phyloP scores from a whole-genome alignment of 35 echinoderm and acorn worm genomes.

The Lytechinus variegatus region DNA sequence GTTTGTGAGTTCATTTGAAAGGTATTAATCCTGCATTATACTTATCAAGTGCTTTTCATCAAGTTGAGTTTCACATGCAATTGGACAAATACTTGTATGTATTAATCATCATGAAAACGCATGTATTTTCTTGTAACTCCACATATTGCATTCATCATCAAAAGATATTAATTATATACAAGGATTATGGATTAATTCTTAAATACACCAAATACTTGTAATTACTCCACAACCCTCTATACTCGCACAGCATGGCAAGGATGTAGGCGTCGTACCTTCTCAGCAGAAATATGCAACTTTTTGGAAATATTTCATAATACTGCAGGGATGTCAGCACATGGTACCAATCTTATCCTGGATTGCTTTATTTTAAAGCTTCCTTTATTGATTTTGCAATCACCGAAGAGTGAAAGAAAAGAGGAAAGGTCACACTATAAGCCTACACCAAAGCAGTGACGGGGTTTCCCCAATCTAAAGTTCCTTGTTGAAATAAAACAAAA shows the following conservation, averaged over 20 bases:
- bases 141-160: no score
- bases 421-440: neutral
- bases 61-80: neutral
- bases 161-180: no score
- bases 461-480: neutral
- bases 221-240: no score
- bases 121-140: no score
- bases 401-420: neutral
- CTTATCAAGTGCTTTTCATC: neutral
- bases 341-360: neutral
- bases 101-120: no score
- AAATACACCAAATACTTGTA: no score
- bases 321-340: neutral
- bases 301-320: neutral
- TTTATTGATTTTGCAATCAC: neutral
- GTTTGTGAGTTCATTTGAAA: neutral
- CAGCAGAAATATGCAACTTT: neutral
- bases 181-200: no score
- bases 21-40: neutral
- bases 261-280: neutral
- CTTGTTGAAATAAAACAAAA: neutral
- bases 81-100: neutral
- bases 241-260: no score
- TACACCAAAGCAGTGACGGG: neutral
- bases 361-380: neutral